Conservation (phyloP, 2,113 vertebrate genomes). For the Perca fluviatilis region DNA sequence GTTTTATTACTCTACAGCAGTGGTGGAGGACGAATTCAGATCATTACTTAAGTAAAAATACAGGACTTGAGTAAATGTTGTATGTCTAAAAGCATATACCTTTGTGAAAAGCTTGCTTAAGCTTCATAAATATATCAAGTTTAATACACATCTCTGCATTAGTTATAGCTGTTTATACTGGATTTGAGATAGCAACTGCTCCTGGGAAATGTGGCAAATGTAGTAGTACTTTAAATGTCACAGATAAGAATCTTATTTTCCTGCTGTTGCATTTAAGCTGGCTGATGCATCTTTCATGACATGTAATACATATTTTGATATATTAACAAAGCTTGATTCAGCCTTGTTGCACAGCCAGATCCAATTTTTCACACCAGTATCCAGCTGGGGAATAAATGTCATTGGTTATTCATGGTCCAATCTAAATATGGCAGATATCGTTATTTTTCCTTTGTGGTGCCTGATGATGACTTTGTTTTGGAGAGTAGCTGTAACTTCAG, state of each 20-base stretch:
- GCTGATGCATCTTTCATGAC: constrained; percentile 68
- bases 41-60: not conserved
- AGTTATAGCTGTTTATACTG: constrained; percentile 18
- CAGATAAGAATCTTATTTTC: constrained; percentile 19
- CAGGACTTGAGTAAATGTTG: not conserved
- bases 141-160: not conserved
- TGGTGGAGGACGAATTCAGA: not conserved
- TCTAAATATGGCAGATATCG: constrained; percentile 32
- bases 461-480: constrained; percentile 38
- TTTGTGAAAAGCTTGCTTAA: not conserved
- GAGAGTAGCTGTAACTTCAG: not conserved
- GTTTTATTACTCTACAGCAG: not conserved
- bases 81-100: not conserved
- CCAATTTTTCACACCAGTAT: constrained; percentile 51
- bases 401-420: constrained; percentile 69
- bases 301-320: constrained; percentile 71
- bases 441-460: constrained; percentile 31
- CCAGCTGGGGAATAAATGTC: constrained; percentile 64
- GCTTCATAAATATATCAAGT: constrained; percentile 5
- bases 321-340: constrained; percentile 66
- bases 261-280: constrained; percentile 37
- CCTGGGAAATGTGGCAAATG: not conserved
- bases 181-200: constrained; percentile 4
- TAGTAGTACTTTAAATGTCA: constrained; percentile 30
- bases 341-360: constrained; percentile 38